These are phyloP conservation scores for Uropetala carovei DNA, from an alignment of 2,888 invertebrate species.

Conservation along the genomic window DNA sequence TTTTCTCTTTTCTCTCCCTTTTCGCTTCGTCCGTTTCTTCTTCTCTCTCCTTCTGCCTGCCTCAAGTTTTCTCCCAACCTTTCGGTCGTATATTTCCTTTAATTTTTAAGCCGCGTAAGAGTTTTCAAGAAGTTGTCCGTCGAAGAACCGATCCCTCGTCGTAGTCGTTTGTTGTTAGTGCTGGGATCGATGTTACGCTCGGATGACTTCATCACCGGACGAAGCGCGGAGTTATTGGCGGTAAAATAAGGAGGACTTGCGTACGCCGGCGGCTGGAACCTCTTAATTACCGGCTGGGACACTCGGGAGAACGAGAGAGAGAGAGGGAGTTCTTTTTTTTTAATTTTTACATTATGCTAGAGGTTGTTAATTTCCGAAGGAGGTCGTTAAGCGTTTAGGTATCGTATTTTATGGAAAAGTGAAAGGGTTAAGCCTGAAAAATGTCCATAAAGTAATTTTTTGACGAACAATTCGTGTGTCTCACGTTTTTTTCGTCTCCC, in stretches of 20 bases:
- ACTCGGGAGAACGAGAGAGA: not conserved
- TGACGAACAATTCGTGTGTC: too few relatives aligned
- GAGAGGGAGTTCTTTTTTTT: too few relatives aligned
- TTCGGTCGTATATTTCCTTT: conserved; percentile 1
- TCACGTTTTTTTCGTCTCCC: too few relatives aligned
- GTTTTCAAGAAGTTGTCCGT: too few relatives aligned
- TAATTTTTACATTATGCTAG: not conserved
- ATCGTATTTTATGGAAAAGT: too few relatives aligned
- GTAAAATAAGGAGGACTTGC: not conserved
- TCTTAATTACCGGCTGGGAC: not conserved
- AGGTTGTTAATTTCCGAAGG: conserved; percentile 14
- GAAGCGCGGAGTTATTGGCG: not conserved
- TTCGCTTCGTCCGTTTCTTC: not conserved
- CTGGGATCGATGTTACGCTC: not conserved
- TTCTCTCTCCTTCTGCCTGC: too few relatives aligned
- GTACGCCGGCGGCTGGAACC: not conserved
- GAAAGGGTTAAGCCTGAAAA: too few relatives aligned
- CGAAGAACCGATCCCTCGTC: not conserved
- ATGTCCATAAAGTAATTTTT: too few relatives aligned
- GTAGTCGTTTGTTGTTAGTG: not conserved
- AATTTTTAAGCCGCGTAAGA: not conserved
- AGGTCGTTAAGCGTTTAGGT: not conserved
- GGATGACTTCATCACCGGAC: conserved; percentile 16
- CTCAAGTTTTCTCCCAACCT: not conserved
- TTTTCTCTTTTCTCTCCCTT: not conserved